A percentile compares a stretch with the other conserved stretches of the same genome.
These are phyloP conservation scores for Antigone vipio DNA, from an alignment of 2,113 vertebrate species.

Conservation along the genomic window DNA sequence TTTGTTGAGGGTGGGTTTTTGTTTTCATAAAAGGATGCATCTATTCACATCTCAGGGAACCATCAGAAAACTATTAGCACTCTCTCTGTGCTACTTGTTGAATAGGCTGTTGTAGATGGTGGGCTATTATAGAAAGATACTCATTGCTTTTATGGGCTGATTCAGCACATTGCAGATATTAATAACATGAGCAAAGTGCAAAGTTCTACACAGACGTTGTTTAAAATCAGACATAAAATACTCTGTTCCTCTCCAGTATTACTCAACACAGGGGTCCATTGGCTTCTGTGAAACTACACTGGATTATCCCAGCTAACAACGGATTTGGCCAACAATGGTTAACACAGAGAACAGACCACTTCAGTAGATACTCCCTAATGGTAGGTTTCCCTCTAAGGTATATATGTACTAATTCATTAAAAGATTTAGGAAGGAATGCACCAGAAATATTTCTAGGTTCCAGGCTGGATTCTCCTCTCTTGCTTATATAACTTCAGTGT, in stretches of 20 bases:
- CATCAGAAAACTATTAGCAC: conserved; percentile 16
- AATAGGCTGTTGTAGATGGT: not conserved
- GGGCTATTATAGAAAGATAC: not conserved
- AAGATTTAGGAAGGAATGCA: not conserved
- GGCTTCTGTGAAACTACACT: not conserved
- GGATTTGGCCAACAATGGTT: not conserved
- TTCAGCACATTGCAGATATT: not conserved
- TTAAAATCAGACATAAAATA: not conserved
- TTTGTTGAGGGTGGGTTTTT: not conserved
- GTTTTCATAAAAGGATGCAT: conserved; percentile 16
- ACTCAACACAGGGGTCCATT: not conserved
- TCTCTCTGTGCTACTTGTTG: not conserved
- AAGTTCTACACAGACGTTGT: not conserved
- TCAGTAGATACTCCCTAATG: not conserved
- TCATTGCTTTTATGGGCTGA: not conserved
- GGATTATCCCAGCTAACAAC: not conserved
- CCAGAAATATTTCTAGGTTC: not conserved
- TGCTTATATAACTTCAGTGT: not conserved
- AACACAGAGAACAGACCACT: not conserved
- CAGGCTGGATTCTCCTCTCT: not conserved
- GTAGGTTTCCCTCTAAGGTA: not conserved
- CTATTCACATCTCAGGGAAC: not conserved
- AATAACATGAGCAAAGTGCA: not conserved
- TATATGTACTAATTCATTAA: not conserved
- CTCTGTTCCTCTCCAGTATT: not conserved